These are phyloP conservation scores for Prorops nasuta DNA, from an alignment of 1,140 invertebrate species.

Conservation along the genomic window DNA sequence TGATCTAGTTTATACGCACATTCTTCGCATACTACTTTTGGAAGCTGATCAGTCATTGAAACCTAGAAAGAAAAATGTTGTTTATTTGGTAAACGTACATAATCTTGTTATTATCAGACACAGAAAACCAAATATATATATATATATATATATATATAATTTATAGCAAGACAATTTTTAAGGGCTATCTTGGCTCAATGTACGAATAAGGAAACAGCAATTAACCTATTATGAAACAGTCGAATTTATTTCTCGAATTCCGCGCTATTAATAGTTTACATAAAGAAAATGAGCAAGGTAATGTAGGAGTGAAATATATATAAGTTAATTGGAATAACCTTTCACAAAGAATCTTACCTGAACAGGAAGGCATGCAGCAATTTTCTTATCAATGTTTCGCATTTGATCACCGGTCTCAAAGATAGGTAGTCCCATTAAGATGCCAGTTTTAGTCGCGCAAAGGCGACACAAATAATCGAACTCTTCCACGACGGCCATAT, in stretches of 20 bases:
- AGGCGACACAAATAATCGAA: constrained; percentile 60
- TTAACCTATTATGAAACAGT: too few relatives aligned
- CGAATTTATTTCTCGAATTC: too few relatives aligned
- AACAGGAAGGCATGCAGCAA: constrained; percentile 61
- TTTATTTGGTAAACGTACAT: too few relatives aligned
- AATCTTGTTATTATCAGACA: too few relatives aligned
- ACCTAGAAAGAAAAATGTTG: constrained; percentile 55
- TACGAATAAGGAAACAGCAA: too few relatives aligned
- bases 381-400: constrained; percentile 62
- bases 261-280: too few relatives aligned
- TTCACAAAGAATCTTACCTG: constrained; percentile 47
- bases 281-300: too few relatives aligned
- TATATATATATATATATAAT: too few relatives aligned
- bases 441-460: constrained; percentile 59
- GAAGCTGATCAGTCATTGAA: constrained; percentile 59
- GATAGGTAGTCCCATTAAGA: constrained; percentile 60
- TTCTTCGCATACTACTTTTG: constrained; percentile 63
- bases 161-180: too few relatives aligned
- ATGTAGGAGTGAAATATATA: constrained; percentile 8
- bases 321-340: neutral
- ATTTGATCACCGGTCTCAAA: constrained; percentile 60
- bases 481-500: constrained; percentile 65
- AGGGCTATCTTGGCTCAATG: too few relatives aligned
- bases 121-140: too few relatives aligned
- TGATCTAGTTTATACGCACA: constrained; percentile 63